A percentile compares a stretch with the other conserved stretches of the same genome.
phyloP scores from a whole-genome alignment of 2,113 vertebrate genomes.

The Malurus cyaneus region DNA sequence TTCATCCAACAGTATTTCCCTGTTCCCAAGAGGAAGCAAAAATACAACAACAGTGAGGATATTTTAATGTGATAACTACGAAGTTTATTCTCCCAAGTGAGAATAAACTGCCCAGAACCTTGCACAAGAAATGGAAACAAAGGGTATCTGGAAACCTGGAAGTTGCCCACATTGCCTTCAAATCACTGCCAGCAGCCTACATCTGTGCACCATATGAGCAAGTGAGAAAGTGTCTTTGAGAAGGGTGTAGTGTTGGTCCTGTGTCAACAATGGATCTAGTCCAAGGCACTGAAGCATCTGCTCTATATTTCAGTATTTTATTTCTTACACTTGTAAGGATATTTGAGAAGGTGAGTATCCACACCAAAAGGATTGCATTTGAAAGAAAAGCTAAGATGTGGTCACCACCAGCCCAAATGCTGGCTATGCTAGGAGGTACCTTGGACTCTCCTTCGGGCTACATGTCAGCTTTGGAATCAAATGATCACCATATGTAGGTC shows the following conservation, averaged over 20 bases:
- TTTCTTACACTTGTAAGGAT: constrained; percentile 22
- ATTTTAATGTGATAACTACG: background rate
- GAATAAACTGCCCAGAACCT: background rate
- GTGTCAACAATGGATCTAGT: constrained; percentile 33
- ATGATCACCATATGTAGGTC: constrained; percentile 4
- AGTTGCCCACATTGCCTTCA: background rate
- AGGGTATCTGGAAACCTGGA: background rate
- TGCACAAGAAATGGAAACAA: background rate
- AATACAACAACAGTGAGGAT: background rate
- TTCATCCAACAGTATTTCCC: background rate
- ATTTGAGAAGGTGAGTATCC: constrained; percentile 43
- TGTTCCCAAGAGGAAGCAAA: background rate
- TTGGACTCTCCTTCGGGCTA: background rate
- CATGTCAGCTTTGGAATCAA: background rate
- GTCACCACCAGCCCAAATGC: background rate
- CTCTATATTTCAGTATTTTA: background rate
- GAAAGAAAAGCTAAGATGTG: background rate
- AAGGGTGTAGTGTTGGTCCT: constrained; percentile 38
- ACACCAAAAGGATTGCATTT: background rate
- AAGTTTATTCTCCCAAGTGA: background rate
- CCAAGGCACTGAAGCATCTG: constrained; percentile 48
- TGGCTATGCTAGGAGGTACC: background rate
- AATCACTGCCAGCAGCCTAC: constrained; percentile 10
- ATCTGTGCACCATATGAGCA: constrained; percentile 48
- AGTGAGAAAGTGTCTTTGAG: constrained; percentile 47